phyloP scores from a whole-genome alignment of 2,888 invertebrate species.

The Fragum fragum region DNA sequence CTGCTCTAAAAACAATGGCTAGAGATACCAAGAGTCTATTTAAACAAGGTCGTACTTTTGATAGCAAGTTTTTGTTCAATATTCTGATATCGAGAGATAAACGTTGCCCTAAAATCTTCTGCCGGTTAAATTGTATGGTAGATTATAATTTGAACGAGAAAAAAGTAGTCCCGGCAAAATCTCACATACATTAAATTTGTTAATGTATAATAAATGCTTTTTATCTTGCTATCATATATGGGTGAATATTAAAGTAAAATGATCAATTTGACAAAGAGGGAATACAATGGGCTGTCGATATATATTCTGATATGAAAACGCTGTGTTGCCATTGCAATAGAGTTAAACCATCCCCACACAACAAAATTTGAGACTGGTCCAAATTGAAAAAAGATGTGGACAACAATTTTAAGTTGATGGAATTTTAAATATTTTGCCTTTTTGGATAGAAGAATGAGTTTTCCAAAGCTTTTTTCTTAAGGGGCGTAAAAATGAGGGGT shows the following conservation, averaged over 20 bases:
- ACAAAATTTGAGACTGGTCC: too few species aligned
- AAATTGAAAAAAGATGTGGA: too few species aligned
- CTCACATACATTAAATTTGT: conserved; percentile 8
- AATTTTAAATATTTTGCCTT: too few species aligned
- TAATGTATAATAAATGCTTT: conserved; percentile 6
- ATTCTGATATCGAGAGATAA: conserved; percentile 9
- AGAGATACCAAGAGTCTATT: conserved; percentile 14
- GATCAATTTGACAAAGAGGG: background rate
- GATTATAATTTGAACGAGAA: conserved; percentile 5
- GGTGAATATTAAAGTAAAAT: background rate
- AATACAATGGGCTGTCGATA: background rate
- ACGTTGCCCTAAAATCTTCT: background rate
- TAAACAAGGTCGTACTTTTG: conserved; percentile 28
- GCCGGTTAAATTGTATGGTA: background rate
- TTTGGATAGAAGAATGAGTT: too few species aligned
- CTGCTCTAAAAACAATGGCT: conserved; percentile 11
- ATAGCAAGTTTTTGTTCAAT: conserved; percentile 23
- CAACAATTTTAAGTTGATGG: too few species aligned
- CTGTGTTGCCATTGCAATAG: too few species aligned
- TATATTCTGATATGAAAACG: too few species aligned
- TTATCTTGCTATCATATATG: background rate
- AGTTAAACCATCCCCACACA: too few species aligned
- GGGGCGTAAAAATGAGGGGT: too few species aligned
- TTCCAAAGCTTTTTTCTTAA: too few species aligned
- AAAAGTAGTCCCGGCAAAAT: conserved; percentile 12